Base-by-base conservation (phyloP, 2,113 vertebrate genomes). In the Carollia perspicillata region DNA sequence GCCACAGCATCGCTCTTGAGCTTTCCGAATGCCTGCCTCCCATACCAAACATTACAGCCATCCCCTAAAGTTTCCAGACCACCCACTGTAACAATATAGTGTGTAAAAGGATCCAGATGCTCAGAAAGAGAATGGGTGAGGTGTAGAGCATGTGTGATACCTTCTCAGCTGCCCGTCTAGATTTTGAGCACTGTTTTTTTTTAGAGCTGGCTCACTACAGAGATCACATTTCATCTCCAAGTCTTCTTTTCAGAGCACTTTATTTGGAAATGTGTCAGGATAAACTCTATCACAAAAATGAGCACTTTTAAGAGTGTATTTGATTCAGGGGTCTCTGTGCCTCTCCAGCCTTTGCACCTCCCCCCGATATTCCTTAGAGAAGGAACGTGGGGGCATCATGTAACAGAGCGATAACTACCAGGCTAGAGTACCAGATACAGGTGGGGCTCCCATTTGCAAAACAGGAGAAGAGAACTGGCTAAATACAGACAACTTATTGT, bases 41-140 rank as follows among this genome's bases (percentile, higher is more conserved):
- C 94, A 90, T 93, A 94, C 94, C 91, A 96, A 95, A 42, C 77
- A 33, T 95, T 84, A 65, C 87, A 96, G 90, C n/a, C 88, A 90
- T 84, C 88, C 75, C 80, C 94, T 93, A 66, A 92, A 93, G 71
- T 90, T 95, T 85, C 78, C 90, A 97, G 96, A 96, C 97, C 96
- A 97, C 97, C 96, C 95, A 97, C 95, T 75, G 78, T 71, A 94
- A 95, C 94, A 63, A 72, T 85, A 93, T 85, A 88, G 80, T 84
- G 26, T 75, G 23, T 97, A 97, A 97, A 94, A 95, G 77, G 92
- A 96, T 94, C 93, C 97, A 97, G 96, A 97, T 97, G 97, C 92
- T 97, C 75, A n/a, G 93, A 90, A 71, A 95, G 87, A 79, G 71
- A 53, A 68, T 28, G 72, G 71, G 77, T 26, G 37, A 90, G 84